Conservation (phyloP, 2,797 vertebrate genomes). For the Glossophaga mutica region DNA sequence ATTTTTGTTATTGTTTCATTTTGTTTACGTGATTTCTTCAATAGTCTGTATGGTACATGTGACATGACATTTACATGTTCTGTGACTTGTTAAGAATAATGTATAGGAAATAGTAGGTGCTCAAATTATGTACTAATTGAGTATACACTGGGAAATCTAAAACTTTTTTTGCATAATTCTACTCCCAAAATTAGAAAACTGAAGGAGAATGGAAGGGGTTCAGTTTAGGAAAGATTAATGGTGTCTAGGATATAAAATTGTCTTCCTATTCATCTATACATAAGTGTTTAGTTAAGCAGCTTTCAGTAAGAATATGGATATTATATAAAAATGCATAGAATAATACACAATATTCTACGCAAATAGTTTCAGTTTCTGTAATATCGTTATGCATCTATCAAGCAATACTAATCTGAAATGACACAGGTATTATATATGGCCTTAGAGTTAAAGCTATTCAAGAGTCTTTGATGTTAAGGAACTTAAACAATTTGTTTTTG, state of each 20-base stretch:
- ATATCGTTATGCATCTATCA: neutral
- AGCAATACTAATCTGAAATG: neutral
- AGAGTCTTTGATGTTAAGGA: neutral
- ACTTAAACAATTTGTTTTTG: neutral
- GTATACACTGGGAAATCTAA: neutral
- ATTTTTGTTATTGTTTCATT: neutral
- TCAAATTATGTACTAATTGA: neutral
- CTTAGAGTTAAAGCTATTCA: neutral
- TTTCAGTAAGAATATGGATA: neutral
- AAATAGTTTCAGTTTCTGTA: neutral
- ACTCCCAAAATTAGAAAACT: neutral
- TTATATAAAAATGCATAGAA: neutral
- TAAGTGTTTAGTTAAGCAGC: neutral
- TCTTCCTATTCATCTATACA: neutral
- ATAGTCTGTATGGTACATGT: neutral
- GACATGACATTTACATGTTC: neutral
- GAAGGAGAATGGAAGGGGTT: neutral
- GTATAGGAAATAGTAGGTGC: neutral
- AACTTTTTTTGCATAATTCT: neutral
- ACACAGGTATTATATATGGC: neutral
- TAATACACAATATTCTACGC: neutral
- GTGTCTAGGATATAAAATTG: neutral
- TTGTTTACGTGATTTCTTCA: neutral
- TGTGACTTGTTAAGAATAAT: neutral
- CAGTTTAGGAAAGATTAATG: neutral